Base-by-base conservation (phyloP, 2,113 vertebrate species). In the Phycodurus eques region DNA sequence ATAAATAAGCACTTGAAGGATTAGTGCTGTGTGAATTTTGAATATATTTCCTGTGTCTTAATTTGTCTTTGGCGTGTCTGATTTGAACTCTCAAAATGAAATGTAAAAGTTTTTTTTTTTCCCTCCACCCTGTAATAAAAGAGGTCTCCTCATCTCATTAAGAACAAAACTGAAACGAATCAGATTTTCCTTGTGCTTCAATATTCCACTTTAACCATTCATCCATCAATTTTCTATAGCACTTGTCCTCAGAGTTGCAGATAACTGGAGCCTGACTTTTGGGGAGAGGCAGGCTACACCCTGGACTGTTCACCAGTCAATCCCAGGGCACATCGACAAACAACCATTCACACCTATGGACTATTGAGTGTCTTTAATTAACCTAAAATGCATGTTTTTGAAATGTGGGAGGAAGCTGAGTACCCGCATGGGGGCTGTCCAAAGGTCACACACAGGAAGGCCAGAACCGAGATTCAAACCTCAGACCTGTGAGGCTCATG, bases 121-220 rank as follows among this genome's bases (percentile, higher is more conserved):
- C 69, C 69, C 67, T n/a, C 74, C 35, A 65, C 53, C 65, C 57
- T 67, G 8, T 74, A 81, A 74, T 83, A 81, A 78, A 80, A 2
- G 12, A 71, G 0, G 3, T 47, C 76, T 73, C 1, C 1, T 49
- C 15, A 46, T 44, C 44, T 66, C 13, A 46, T n/a, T 22, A 10
- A n/a, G 22, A 66, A 3, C 22, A n/a, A 5, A 66, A 27, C 31
- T 9, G 31, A 62, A 62, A 27, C 60, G 17, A 17, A 60, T 51
- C 6, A 19, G 15, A 17, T 51, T 20, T 35, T 60, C 11, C n/a
- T 20, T 57, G 13, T 33, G 31, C 31, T 60, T 33, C 5, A 35
- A 10, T 17, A 15, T 35, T 33, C 6, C 13, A 10, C 27, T n/a
- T 22, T 56, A 56, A 1, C 19, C 8, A 53, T 20, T 20, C 8